These are phyloP conservation scores for Montipora foliosa DNA, from an alignment of 64 coral and sea anemone genomes.

Conservation along the genomic window DNA sequence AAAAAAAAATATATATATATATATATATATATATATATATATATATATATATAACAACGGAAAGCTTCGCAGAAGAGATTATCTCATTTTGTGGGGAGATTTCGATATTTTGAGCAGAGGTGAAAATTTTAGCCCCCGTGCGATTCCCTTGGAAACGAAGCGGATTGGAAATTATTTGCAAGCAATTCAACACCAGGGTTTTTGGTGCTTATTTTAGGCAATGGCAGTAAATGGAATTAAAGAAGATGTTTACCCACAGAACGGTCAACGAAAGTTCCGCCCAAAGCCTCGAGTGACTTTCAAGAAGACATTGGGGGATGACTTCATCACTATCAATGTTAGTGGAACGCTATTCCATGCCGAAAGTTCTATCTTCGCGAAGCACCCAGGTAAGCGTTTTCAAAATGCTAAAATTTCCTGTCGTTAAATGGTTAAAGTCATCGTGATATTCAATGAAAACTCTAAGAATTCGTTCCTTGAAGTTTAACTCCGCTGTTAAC, in stretches of 20 bases:
- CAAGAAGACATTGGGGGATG: constrained; percentile 8
- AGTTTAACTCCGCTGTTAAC: background rate
- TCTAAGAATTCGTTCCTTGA: background rate
- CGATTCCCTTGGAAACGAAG: background rate
- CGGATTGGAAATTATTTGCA: background rate
- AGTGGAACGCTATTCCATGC: constrained; percentile 58
- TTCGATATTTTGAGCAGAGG: background rate
- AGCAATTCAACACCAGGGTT: background rate
- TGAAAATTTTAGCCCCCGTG: background rate
- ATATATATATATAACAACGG: background rate
- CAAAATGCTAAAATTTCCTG: background rate
- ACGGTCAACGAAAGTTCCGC: background rate
- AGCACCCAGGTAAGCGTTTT: constrained; percentile 54
- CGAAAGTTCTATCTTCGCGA: constrained; percentile 50
- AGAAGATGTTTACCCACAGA: background rate
- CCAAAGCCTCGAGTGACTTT: background rate
- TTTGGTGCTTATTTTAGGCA: background rate
- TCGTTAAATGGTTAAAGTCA: background rate
- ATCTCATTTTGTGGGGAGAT: background rate
- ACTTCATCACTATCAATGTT: constrained; percentile 63
- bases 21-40: too few relatives aligned
- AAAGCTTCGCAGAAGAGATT: background rate
- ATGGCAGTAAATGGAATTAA: constrained; percentile 1
- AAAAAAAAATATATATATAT: too few relatives aligned
- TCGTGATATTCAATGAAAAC: background rate